Base-by-base conservation (phyloP, 2,113 vertebrate species). In the Telmatochromis brachygnathus region DNA sequence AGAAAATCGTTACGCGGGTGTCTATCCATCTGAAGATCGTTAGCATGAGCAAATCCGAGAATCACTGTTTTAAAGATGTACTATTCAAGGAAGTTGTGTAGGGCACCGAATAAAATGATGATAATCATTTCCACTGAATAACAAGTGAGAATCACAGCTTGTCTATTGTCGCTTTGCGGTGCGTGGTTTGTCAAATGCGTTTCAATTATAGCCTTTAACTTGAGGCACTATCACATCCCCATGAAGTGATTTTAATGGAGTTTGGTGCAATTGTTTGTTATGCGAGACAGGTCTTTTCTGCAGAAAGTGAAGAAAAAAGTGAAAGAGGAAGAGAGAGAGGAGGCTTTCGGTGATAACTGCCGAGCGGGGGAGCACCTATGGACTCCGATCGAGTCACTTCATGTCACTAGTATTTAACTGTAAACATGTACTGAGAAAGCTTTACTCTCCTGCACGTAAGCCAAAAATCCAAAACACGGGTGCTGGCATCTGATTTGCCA, bases 151-250 rank as follows among this genome's bases (percentile, higher is more conserved):
- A 85, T 94, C 92, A 86, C 91, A 91, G 94, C 94, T 94, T 93
- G 95, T 93, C 95, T 94, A 87, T 92, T 94, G 93, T 91, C 84
- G 56, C 91, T 93, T 93, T 92, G 88, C 86, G 83, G 91, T 91
- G 89, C 85, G 84, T 89, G 91, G 88, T 95, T 94, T 94, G 94
- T 94, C 94, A 95, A 95, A 95, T 93, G 92, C 87, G 91, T 95
- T 96, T 95, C 93, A 94, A 93, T 95, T 94, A 94, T 91, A 94
- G 91, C 89, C 92, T 95, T 92, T 94, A 93, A 95, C 94, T 95
- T 94, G 87, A 91, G 94, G 93, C 92, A 84, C 87, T 91, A 94
- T 93, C 93, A 82, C 93, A 90, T 94, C 91, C 86, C 92, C 93
- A 89, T 93, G 93, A 95, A 94, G 91, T 90, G 94, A 92, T 94